Conservation (phyloP, 2,888 invertebrate species). For the Scrobipalpa atriplicella region DNA sequence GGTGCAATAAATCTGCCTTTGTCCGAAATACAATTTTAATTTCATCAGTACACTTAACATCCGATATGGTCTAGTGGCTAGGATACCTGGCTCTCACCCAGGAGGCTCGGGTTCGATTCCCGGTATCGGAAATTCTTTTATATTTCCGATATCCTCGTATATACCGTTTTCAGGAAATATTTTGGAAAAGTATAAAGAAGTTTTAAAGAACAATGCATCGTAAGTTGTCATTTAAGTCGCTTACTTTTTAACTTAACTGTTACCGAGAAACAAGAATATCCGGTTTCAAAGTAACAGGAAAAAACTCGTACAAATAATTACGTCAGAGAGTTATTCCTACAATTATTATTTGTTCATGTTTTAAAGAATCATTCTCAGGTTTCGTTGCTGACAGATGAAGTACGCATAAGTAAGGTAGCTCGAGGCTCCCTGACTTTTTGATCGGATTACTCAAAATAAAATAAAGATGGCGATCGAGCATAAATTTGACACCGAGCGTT, state of each 20-base stretch:
- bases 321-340: constrained; percentile 6
- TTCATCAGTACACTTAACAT: constrained; percentile 39
- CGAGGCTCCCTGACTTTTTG: constrained; percentile 9
- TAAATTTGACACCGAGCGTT: constrained; percentile 8
- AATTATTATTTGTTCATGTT: constrained; percentile 10
- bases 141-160: too few species aligned
- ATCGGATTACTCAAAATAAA: constrained; percentile 9
- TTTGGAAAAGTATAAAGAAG: neutral
- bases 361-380: constrained; percentile 6
- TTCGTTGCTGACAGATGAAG: constrained; percentile 7
- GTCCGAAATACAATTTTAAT: neutral
- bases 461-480: neutral
- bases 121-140: constrained; percentile 77
- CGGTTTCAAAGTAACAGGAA: constrained; percentile 14
- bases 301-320: constrained; percentile 9
- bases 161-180: neutral
- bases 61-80: constrained; percentile 85
- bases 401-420: neutral
- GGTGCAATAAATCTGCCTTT: neutral
- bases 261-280: constrained; percentile 13
- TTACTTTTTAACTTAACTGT: constrained; percentile 3
- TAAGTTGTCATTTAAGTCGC: constrained; percentile 1
- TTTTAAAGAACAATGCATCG: neutral
- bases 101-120: constrained; percentile 85
- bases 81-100: constrained; percentile 84